phyloP scores from a whole-genome alignment of 2,888 invertebrate genomes.

The Zaprionus lineosus region DNA sequence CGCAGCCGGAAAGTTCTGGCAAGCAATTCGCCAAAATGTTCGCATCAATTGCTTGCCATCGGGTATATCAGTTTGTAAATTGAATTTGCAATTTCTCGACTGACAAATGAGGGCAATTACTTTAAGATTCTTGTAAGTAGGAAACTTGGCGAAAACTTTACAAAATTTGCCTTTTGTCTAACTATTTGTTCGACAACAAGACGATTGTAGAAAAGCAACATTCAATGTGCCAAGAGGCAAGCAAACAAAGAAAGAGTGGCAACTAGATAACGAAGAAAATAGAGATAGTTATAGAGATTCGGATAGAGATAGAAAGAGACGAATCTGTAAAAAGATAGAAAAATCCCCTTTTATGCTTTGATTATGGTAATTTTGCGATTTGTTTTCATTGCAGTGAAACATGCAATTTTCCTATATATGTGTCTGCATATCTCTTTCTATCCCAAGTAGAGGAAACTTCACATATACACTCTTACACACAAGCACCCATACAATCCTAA shows the following conservation, averaged over 20 bases:
- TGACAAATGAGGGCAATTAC: slow-evolving; percentile 67
- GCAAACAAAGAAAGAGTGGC: neutral
- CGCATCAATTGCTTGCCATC: slow-evolving; percentile 53
- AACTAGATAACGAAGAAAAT: too few relatives aligned
- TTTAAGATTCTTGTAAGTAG: slow-evolving; percentile 39
- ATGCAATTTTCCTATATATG: slow-evolving; percentile 61
- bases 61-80: slow-evolving; percentile 57
- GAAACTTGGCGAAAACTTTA: slow-evolving; percentile 30
- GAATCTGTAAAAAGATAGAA: slow-evolving; percentile 46
- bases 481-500: slow-evolving; percentile 19
- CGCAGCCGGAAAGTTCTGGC: slow-evolving; percentile 19
- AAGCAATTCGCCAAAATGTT: slow-evolving; percentile 45
- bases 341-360: slow-evolving; percentile 66
- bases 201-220: slow-evolving; percentile 34
- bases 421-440: slow-evolving; percentile 1
- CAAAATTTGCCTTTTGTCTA: slow-evolving; percentile 54
- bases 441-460: slow-evolving; percentile 15
- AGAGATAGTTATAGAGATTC: neutral
- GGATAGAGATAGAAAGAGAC: neutral
- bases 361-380: slow-evolving; percentile 72
- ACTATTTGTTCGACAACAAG: slow-evolving; percentile 52
- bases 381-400: slow-evolving; percentile 71
- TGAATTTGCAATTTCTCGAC: slow-evolving; percentile 43
- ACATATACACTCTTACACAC: slow-evolving; percentile 1
- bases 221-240: slow-evolving; percentile 2